Base-by-base conservation (phyloP, 2,888 invertebrate species). In the Agrochola circellaris region DNA sequence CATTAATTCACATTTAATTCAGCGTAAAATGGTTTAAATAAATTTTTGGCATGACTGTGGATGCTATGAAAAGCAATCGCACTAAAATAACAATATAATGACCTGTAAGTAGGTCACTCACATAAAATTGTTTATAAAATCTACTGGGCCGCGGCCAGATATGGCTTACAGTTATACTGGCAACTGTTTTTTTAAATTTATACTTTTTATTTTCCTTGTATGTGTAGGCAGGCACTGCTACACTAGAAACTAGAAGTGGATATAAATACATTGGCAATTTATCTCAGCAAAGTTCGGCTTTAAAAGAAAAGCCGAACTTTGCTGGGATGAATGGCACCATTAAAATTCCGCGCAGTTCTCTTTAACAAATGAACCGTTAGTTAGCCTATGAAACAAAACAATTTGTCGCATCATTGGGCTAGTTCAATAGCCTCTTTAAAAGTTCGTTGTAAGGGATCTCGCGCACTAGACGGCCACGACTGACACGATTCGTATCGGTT, bases 101-200 rank as follows among this genome's bases (percentile, higher is more conserved):
- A 84, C 84, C 77, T 72, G 70, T 51, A 77, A 67, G 84, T 70
- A 75, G 83, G 83, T 77, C 83, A 60, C 73, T 60, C 72, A 77
- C 81, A 75, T 80, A 61, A 74, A 73, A 72, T 34, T 77, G 64
- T 72, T 65, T 72, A 61, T 65, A 26, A 72, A 72, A 72, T 73
- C 81, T 66, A 75, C 73, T 77, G 68, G 84, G 84, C 74, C 69
- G 77, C 77, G 84, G 84, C 84, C 84, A 77, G 81, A 56, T 77
- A 72, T 54, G 74, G 74, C 15, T 62, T 70, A 85, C 76, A 75
- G 85, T 75, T 85, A 80, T 23, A 70, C 68, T 69, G 30, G 60
- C 68, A 74, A 70, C 83, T 79, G 76, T 83, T 83, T 54, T 83
- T 75, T 75, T 11, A 51, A 65, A 75, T 69, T 72, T 71, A n/a